Evolutionary conservation across 2,888 invertebrate genomes (phyloP).

Genomic region (Tachina grossa): DNA sequence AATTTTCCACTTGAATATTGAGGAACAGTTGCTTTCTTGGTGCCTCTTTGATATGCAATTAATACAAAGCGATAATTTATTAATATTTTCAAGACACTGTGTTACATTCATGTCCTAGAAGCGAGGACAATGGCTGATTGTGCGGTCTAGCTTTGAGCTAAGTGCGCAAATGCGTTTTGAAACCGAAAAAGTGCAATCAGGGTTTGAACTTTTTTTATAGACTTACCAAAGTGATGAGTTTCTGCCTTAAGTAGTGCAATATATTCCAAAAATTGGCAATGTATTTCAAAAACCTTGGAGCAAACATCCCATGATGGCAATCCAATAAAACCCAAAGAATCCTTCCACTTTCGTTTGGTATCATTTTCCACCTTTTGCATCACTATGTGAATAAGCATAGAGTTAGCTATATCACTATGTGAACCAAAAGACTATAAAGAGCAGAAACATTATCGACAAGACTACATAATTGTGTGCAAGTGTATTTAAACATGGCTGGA

Average conservation of each 20-base stretch:
- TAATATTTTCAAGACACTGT: slow-evolving; percentile 29
- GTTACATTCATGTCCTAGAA: slow-evolving; percentile 16
- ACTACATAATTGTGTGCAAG: not conserved
- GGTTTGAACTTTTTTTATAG: not conserved
- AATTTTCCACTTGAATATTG: slow-evolving; percentile 39
- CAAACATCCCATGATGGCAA: slow-evolving; percentile 41
- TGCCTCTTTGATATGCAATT: slow-evolving; percentile 46
- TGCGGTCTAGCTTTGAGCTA: slow-evolving; percentile 23
- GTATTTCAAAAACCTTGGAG: slow-evolving; percentile 39
- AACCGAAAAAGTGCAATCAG: not conserved
- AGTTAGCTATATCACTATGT: slow-evolving; percentile 50
- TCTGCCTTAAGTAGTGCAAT: not conserved
- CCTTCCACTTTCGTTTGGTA: slow-evolving; percentile 38
- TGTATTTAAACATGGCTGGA: slow-evolving; percentile 2
- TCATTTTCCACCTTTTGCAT: slow-evolving; percentile 33
- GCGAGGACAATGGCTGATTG: slow-evolving; percentile 12
- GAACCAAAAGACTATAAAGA: slow-evolving; percentile 44
- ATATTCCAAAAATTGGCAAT: slow-evolving; percentile 46
- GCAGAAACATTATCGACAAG: slow-evolving; percentile 31
- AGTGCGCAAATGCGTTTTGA: slow-evolving; percentile 24
- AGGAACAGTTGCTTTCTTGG: slow-evolving; percentile 41
- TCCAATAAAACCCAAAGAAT: slow-evolving; percentile 29
- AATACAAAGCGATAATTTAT: slow-evolving; percentile 31
- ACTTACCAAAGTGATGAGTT: not conserved
- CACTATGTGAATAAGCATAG: slow-evolving; percentile 36